phyloP scores from a whole-genome alignment of 1,140 invertebrate species.

The Drosophila pseudoananassae region DNA sequence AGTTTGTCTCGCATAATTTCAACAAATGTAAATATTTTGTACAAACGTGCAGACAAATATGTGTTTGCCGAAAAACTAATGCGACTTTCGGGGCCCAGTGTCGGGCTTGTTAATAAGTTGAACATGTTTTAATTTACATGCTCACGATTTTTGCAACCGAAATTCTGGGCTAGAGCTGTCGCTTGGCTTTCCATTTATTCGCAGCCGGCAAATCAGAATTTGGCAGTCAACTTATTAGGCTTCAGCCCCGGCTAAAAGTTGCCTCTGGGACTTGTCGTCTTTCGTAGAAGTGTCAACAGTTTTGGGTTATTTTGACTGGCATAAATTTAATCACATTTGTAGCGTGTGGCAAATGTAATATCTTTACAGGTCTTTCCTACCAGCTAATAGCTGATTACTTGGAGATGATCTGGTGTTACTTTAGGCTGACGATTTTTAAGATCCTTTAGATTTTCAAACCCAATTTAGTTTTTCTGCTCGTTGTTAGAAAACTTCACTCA shows the following conservation, averaged over 20 bases:
- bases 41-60: slow-evolving; percentile 48
- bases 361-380: not conserved
- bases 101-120: slow-evolving; percentile 74
- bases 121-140: slow-evolving; percentile 79
- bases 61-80: slow-evolving; percentile 64
- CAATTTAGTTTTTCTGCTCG: not conserved
- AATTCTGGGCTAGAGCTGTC: slow-evolving; percentile 19
- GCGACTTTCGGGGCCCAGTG: slow-evolving; percentile 62
- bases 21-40: slow-evolving; percentile 76
- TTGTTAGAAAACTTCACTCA: not conserved
- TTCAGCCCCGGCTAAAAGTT: slow-evolving; percentile 14
- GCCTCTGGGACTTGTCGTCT: slow-evolving; percentile 39
- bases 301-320: slow-evolving; percentile 59
- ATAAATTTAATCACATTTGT: slow-evolving; percentile 70
- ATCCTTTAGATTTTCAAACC: not conserved
- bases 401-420: not conserved
- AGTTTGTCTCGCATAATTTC: slow-evolving; percentile 69
- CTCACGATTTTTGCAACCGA: slow-evolving; percentile 11
- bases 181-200: slow-evolving; percentile 33
- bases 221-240: slow-evolving; percentile 39
- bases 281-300: slow-evolving; percentile 45
- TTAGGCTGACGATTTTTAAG: not conserved
- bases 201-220: slow-evolving; percentile 46
- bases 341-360: slow-evolving; percentile 31
- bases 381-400: slow-evolving; percentile 13